phyloP scores from a whole-genome alignment of 1,140 invertebrate genomes.

The Leptinotarsa defecta region DNA sequence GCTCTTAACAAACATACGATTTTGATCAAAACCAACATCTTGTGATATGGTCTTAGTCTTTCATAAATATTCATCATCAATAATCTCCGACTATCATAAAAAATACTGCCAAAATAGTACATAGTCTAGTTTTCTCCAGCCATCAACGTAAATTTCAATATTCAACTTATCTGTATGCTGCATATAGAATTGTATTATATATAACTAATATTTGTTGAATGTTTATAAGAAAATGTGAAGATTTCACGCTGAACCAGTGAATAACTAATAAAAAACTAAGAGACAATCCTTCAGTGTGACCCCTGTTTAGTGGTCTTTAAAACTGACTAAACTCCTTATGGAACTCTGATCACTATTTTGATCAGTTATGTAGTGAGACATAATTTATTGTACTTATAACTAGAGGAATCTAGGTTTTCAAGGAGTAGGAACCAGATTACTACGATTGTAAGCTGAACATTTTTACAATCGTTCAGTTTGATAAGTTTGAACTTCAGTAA shows the following conservation, averaged over 20 bases:
- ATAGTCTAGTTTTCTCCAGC: background rate
- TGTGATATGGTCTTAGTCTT: no score
- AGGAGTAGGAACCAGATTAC: no score
- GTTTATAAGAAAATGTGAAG: conserved; percentile 5
- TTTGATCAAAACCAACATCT: no score
- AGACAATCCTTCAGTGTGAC: conserved; percentile 9
- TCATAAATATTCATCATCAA: no score
- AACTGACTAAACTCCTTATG: background rate
- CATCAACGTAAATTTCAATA: background rate
- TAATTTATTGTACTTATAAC: background rate
- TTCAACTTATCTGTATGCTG: background rate
- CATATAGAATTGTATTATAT: background rate
- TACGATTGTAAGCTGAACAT: no score
- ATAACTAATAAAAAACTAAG: conserved; percentile 7
- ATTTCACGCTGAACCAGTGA: conserved; percentile 5
- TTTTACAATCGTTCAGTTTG: no score
- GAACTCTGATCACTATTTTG: background rate
- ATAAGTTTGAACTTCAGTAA: no score
- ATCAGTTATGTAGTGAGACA: conserved; percentile 13
- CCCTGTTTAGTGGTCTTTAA: background rate
- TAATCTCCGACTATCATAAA: background rate
- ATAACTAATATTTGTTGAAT: background rate
- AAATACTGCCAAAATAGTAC: background rate
- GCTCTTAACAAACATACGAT: no score
- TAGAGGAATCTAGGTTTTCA: background rate